These are phyloP conservation scores for Enteromius viviparus DNA, from an alignment of 2,797 vertebrate species.

Conservation along the genomic window DNA sequence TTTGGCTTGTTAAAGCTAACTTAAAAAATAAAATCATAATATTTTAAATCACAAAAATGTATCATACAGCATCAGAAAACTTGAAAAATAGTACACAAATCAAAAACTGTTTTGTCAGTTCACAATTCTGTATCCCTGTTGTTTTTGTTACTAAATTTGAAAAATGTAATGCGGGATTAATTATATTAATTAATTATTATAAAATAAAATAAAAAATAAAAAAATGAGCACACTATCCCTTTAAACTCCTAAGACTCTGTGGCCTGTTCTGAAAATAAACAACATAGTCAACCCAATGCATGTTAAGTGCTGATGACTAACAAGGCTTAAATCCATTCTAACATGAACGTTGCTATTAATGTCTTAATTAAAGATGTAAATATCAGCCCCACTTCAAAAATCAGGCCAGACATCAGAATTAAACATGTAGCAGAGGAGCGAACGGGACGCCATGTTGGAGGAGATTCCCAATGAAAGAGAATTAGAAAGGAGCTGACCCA, in stretches of 20 bases:
- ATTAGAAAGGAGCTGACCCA: conserved; percentile 86
- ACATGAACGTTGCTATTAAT: conserved; percentile 67
- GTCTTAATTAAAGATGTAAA: conserved; percentile 84
- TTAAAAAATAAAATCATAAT: background rate
- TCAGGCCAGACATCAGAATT: conserved; percentile 82
- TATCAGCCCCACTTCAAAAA: conserved; percentile 78
- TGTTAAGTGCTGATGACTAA: conserved; percentile 47
- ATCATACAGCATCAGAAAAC: background rate
- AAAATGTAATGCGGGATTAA: background rate
- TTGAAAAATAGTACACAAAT: background rate
- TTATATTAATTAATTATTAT: no score
- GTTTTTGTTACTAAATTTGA: background rate
- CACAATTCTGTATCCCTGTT: background rate
- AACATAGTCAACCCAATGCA: background rate
- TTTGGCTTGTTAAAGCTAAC: no score
- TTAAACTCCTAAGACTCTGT: background rate
- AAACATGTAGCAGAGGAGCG: conserved; percentile 80
- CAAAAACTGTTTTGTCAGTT: background rate
- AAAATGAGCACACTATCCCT: background rate
- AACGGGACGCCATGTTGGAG: conserved; percentile 69
- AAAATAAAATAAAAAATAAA: no score
- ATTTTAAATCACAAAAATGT: background rate
- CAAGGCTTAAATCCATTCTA: conserved; percentile 66
- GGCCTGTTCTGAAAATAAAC: background rate
- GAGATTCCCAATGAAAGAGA: conserved; percentile 79